Conservation (phyloP, 2,888 invertebrate species). For the Luperina testacea region DNA sequence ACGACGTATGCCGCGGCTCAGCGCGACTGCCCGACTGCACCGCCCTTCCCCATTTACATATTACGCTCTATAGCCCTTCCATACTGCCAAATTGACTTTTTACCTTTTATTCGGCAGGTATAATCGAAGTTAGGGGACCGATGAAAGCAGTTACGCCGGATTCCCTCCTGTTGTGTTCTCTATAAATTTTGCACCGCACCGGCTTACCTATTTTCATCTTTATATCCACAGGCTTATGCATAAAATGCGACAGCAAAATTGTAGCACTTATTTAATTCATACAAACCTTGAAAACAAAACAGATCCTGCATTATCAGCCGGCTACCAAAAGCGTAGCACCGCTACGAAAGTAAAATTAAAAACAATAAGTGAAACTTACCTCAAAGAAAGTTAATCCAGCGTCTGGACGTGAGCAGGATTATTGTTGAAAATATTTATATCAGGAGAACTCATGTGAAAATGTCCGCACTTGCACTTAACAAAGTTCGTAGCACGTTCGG, state of each 20-base stretch:
- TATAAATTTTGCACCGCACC: slow-evolving; percentile 70
- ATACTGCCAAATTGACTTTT: slow-evolving; percentile 89
- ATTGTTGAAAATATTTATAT: slow-evolving; percentile 66
- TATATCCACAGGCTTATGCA: slow-evolving; percentile 63
- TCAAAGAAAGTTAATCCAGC: slow-evolving; percentile 69
- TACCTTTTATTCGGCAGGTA: slow-evolving; percentile 90
- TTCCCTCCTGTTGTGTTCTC: slow-evolving; percentile 75
- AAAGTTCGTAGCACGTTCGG: slow-evolving; percentile 82
- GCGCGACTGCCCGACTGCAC: slow-evolving; percentile 83
- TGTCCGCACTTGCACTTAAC: slow-evolving; percentile 83
- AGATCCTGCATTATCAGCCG: slow-evolving; percentile 49
- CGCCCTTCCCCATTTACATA: slow-evolving; percentile 89
- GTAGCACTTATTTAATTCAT: slow-evolving; percentile 51
- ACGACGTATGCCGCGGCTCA: slow-evolving; percentile 75
- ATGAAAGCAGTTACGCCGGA: slow-evolving; percentile 81
- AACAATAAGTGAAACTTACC: slow-evolving; percentile 68
- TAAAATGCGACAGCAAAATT: slow-evolving; percentile 48
- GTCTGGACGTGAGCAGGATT: slow-evolving; percentile 67
- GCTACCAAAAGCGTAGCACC: slow-evolving; percentile 76
- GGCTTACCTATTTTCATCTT: slow-evolving; percentile 68
- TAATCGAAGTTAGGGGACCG: slow-evolving; percentile 86
- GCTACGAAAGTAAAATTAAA: slow-evolving; percentile 65
- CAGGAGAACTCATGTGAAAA: slow-evolving; percentile 72
- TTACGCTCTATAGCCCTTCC: slow-evolving; percentile 87
- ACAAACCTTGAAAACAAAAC: slow-evolving; percentile 46